Evolutionary conservation across 2,113 vertebrate species (phyloP).

Genomic region (Sebastes fasciatus): DNA sequence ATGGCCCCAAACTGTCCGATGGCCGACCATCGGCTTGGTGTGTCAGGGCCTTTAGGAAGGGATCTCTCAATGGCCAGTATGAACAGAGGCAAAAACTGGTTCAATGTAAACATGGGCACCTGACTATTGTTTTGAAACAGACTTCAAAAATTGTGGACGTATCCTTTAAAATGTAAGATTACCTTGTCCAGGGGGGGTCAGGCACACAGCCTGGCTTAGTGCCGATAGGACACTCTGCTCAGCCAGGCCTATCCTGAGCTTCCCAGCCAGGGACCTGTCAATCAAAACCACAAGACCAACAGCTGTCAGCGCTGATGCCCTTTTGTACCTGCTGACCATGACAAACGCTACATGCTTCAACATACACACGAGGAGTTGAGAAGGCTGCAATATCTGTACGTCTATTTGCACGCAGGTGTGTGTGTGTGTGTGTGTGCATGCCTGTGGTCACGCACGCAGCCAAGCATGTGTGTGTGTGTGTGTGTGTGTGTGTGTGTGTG

Average conservation of each 20-base stretch:
- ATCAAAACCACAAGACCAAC: constrained; percentile 56
- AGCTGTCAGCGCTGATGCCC: background rate
- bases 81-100: background rate
- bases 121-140: background rate
- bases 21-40: too few species aligned
- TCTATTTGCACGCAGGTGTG: constrained; percentile 4
- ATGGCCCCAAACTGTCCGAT: too few species aligned
- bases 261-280: constrained; percentile 90
- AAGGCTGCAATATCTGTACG: background rate
- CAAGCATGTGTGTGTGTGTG: background rate
- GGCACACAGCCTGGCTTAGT: constrained; percentile 88
- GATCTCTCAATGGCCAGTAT: background rate
- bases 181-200: constrained; percentile 92
- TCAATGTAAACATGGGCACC: background rate
- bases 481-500: background rate
- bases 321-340: constrained; percentile 12
- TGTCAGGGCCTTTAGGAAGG: too few species aligned
- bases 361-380: background rate
- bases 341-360: constrained; percentile 17
- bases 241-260: constrained; percentile 91
- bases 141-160: background rate
- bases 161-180: constrained; percentile 14
- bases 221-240: constrained; percentile 90
- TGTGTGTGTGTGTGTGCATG: background rate
- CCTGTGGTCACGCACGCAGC: constrained; percentile 7